Evolutionary conservation across 2,797 vertebrate genomes (phyloP), one percentile per base, ranked within the genome.

Genomic region (Moxostoma hubbsi): DNA sequence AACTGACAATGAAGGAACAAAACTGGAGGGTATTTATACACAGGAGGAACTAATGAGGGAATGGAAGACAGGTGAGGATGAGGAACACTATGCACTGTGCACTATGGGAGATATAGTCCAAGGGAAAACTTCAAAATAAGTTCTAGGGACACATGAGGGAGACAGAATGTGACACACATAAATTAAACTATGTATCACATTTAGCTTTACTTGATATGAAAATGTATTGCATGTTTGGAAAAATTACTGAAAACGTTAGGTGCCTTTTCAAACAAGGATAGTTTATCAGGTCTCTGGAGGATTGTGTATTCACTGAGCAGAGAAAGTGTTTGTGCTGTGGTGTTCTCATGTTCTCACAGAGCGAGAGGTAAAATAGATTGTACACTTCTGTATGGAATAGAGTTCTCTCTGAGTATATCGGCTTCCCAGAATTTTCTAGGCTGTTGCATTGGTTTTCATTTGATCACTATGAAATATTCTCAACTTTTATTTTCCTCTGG

Each of bases 231-330:
- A 64, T 73, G 43, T 61, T 47, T 80, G 50, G 68, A 74, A 47
- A 66, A 36, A 59, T 78, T 66, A 78, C 65, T 73, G 50, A 68
- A 69, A 51, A 77, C 74, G n/a, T 75, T 81, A 53, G 67, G 46
- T 49, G 45, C 57, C 10, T 75, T 70, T 74, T 74, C 53, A 54
- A 55, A 57, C n/a, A 36, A 10, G 15, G 18, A n/a, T 64, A 15
- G 12, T 62, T 50, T 53, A 55, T 46, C 51, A 55, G 66, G 58
- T 79, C 66, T 75, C 57, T 13, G 11, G 53, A 50, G 63, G 58
- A 0, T 24, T 18, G 1, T 10, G 6, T 36, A 47, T 73, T 64
- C 6, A 9, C 45, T 55, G 62, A 15, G 51, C 62, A 75, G 7
- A 18, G 36, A 24, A 50, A 72, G 45, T 5, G 4, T 73, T 73